Base-by-base conservation (phyloP, 2,113 vertebrate genomes). In the Thinocorus orbignyianus region DNA sequence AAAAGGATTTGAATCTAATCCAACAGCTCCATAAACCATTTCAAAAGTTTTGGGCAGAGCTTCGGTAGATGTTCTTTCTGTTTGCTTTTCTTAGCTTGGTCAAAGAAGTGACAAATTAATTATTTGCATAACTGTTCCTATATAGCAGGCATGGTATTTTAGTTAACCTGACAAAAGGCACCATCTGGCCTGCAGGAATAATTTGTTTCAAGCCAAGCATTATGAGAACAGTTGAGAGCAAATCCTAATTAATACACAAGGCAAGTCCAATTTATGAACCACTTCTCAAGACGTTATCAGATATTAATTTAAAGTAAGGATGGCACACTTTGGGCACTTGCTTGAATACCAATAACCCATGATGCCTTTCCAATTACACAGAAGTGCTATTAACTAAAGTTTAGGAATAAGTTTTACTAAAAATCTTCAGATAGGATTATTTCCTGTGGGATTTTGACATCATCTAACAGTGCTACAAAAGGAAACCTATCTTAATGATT, bases 151-250 rank as follows among this genome's bases (percentile, higher is more conserved):
- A 58, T 0, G 1, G 17, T 86, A 51, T 76, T 84, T 84, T 35
- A 88, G 80, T 81, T 94, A 90, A 84, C 60, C 80, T 90, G 86
- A 92, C 81, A 94, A 95, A 95, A 94, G 48, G 51, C 76, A 90
- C 72, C 92, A 93, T 86, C 90, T 88, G 82, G 71, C 44, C 48
- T 57, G 44, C 44, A 89, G 61, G 49, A 96, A 94, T 0, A 0
- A 87, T 79, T 86, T 93, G 55, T 88, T 92, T 88, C 72, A 79
- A 80, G 87, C 54, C 37, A 81, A 77, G 70, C 17, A 5, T 49
- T 86, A 71, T 18, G 46, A 77, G 54, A 92, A 91, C 25, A 70
- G 57, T 54, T 79, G 68, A 95, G 64, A 96, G 60, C n/a, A 96
- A 85, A 90, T 60, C 31, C 37, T 90, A 69, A 96, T 94, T 93